These are phyloP conservation scores for Tridacna gigas DNA, from an alignment of 2,888 invertebrate species.

Conservation along the genomic window DNA sequence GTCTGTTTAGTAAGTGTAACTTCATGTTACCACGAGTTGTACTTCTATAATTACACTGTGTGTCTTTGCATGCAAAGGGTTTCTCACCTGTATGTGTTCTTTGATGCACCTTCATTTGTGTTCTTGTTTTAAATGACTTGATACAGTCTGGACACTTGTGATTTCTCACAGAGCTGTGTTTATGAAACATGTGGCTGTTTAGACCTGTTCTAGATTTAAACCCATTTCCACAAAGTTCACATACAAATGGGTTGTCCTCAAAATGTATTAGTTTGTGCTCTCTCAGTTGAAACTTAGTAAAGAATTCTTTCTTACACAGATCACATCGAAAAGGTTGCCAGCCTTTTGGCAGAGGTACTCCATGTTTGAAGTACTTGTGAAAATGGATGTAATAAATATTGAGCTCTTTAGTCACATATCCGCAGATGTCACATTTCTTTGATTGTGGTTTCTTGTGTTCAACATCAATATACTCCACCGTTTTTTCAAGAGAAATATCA, in stretches of 20 bases:
- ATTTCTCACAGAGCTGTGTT: conserved; percentile 72
- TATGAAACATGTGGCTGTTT: conserved; percentile 78
- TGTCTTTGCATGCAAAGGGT: conserved; percentile 75
- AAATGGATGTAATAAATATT: conserved; percentile 78
- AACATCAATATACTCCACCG: conserved; percentile 62
- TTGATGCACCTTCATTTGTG: conserved; percentile 75
- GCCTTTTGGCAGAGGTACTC: conserved; percentile 76
- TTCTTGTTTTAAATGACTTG: conserved; percentile 77
- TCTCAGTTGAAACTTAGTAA: conserved; percentile 77
- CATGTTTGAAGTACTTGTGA: conserved; percentile 80
- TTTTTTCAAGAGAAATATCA: conserved; percentile 67
- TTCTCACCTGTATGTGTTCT: conserved; percentile 79
- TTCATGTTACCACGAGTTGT: conserved; percentile 79
- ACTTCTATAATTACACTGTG: conserved; percentile 72
- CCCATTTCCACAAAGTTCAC: conserved; percentile 77
- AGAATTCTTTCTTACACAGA: conserved; percentile 78
- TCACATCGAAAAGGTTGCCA: conserved; percentile 78
- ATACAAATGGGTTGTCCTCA: conserved; percentile 76
- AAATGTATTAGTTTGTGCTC: conserved; percentile 76
- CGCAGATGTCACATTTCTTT: conserved; percentile 79
- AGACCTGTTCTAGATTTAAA: conserved; percentile 76
- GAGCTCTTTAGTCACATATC: conserved; percentile 75
- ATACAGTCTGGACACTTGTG: conserved; percentile 74
- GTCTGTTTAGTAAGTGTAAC: conserved; percentile 73
- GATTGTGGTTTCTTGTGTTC: conserved; percentile 56